Conservation (phyloP, 2,113 vertebrate genomes). For the Onychostruthus taczanowskii region DNA sequence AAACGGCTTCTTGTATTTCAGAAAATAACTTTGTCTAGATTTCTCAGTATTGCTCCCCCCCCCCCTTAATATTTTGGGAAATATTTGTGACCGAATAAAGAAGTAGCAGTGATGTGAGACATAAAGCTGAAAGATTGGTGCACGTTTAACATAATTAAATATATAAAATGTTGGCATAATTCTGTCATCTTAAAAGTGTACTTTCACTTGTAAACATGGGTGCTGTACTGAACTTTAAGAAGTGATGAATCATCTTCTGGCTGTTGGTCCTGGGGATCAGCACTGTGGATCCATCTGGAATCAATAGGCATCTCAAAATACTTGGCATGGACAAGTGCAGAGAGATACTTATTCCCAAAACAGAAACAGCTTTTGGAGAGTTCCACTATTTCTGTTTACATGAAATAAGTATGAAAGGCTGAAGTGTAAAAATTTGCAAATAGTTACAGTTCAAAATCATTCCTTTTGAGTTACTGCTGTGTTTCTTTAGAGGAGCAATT, state of each 20-base stretch:
- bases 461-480: background rate
- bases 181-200: background rate
- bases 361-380: background rate
- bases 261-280: background rate
- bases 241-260: background rate
- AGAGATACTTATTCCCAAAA: background rate
- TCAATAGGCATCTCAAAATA: background rate
- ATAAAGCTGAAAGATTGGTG: background rate
- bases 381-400: background rate
- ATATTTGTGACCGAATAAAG: background rate
- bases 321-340: background rate
- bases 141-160: background rate
- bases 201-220: background rate
- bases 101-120: background rate
- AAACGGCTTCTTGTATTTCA: background rate
- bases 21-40: background rate
- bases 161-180: background rate
- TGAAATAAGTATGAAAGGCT: background rate
- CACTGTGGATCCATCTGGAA: constrained; percentile 8
- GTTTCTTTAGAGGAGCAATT: background rate
- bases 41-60: background rate
- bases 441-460: background rate
- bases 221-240: background rate
- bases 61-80: background rate
- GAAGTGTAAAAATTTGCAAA: background rate